Conservation (phyloP, 2,113 vertebrate species). For the Halichoeres trimaculatus region DNA sequence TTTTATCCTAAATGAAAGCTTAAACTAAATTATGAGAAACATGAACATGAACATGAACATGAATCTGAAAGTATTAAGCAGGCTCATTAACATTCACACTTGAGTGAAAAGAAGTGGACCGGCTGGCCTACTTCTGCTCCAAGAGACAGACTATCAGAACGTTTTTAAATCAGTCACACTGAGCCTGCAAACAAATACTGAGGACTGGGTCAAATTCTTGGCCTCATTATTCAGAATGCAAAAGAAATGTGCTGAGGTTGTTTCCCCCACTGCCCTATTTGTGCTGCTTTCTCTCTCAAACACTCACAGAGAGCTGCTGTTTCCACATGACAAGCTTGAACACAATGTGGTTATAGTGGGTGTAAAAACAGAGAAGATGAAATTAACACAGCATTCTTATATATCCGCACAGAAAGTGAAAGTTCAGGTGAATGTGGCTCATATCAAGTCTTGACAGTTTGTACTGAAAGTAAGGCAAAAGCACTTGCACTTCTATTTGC, state of each 20-base stretch:
- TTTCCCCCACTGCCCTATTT: constrained; percentile 29
- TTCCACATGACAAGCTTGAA: constrained; percentile 12
- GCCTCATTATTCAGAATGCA: constrained; percentile 43
- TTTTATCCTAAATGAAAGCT: neutral
- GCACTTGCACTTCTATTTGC: too few species aligned
- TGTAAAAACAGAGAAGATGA: neutral
- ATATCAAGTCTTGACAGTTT: too few species aligned
- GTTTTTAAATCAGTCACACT: constrained; percentile 23
- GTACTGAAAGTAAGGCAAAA: too few species aligned
- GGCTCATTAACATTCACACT: constrained; percentile 7
- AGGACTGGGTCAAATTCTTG: constrained; percentile 41
- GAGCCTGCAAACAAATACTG: constrained; percentile 13
- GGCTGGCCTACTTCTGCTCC: neutral
- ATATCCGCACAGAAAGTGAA: neutral
- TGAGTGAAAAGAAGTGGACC: neutral
- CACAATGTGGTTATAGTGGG: neutral
- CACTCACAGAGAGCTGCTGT: neutral
- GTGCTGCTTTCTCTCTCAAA: constrained; percentile 9
- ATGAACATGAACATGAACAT: neutral
- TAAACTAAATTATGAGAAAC: neutral
- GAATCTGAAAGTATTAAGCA: neutral
- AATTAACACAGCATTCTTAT: neutral
- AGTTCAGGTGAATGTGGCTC: neutral
- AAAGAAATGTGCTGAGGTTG: constrained; percentile 43
- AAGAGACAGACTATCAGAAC: neutral